Evolutionary conservation across 2,888 invertebrate genomes (phyloP).

Genomic region (Drosophila leonis): DNA sequence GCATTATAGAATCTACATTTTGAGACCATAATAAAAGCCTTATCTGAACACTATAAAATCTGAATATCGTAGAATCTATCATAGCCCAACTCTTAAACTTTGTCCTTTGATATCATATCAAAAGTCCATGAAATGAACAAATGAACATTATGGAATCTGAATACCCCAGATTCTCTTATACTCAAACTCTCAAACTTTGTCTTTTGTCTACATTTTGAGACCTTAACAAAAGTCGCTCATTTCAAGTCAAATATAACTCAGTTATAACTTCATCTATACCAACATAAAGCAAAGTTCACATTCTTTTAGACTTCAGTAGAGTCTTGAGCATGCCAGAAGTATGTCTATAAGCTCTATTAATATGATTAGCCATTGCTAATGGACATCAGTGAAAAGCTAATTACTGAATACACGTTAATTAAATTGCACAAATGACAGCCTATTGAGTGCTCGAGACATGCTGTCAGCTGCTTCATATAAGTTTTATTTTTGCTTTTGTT

Average conservation of each 20-base stretch:
- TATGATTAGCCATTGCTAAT: slow-evolving; percentile 37
- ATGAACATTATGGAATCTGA: too few relatives aligned
- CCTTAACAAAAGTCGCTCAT: background rate
- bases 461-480: slow-evolving; percentile 20
- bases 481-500: background rate
- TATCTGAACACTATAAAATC: too few relatives aligned
- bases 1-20: too few relatives aligned
- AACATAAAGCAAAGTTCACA: background rate
- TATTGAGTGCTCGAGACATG: slow-evolving; percentile 10
- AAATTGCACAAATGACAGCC: slow-evolving; percentile 34
- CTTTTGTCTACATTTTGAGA: background rate
- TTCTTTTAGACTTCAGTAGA: background rate
- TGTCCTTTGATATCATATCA: too few relatives aligned
- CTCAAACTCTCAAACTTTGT: background rate
- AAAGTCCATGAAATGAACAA: too few relatives aligned
- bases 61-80: too few relatives aligned
- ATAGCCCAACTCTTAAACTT: too few relatives aligned
- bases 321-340: background rate
- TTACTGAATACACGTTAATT: slow-evolving; percentile 47
- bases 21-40: too few relatives aligned
- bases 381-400: slow-evolving; percentile 26
- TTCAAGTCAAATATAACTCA: background rate
- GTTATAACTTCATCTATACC: background rate
- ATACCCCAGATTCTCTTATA: background rate
- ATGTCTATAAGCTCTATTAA: slow-evolving; percentile 13